phyloP scores from a whole-genome alignment of 2,888 invertebrate species.

The Buathra laborator region DNA sequence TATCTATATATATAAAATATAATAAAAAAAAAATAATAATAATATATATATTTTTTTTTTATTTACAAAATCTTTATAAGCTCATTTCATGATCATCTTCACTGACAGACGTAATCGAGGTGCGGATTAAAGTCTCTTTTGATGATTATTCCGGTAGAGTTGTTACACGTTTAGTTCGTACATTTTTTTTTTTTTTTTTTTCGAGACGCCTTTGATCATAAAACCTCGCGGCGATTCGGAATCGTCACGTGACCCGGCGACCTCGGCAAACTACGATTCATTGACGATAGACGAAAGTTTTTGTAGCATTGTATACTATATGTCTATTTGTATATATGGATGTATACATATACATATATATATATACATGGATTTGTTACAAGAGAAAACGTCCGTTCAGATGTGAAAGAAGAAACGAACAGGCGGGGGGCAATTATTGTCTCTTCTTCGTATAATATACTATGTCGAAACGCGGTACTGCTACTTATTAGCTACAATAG shows the following conservation, averaged over 20 bases:
- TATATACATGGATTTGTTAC: not conserved
- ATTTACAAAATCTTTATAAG: not conserved
- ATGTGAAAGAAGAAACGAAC: constrained; percentile 14
- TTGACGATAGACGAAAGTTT: constrained; percentile 1
- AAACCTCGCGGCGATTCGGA: constrained; percentile 15
- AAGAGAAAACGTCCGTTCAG: constrained; percentile 6
- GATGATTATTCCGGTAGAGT: not conserved
- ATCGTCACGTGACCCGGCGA: constrained; percentile 27
- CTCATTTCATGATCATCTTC: not conserved
- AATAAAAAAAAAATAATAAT: too few relatives aligned
- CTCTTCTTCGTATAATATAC: constrained; percentile 33
- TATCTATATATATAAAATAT: not conserved
- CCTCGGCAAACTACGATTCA: constrained; percentile 8
- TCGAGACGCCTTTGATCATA: not conserved
- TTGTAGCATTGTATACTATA: not conserved
- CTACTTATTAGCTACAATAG: constrained; percentile 25
- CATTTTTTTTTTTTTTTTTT: not conserved
- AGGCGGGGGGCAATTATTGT: constrained; percentile 49
- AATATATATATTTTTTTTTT: not conserved
- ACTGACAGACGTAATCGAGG: not conserved
- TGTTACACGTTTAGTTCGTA: constrained; percentile 23
- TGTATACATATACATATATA: not conserved
- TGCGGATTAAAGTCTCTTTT: not conserved
- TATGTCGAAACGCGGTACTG: constrained; percentile 39
- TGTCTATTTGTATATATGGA: not conserved